Percentiles rank a stretch among this genome's conserved stretches.
These are phyloP conservation scores for Harpalus rubripes DNA, from an alignment of 2,888 invertebrate genomes.

Conservation along the genomic window DNA sequence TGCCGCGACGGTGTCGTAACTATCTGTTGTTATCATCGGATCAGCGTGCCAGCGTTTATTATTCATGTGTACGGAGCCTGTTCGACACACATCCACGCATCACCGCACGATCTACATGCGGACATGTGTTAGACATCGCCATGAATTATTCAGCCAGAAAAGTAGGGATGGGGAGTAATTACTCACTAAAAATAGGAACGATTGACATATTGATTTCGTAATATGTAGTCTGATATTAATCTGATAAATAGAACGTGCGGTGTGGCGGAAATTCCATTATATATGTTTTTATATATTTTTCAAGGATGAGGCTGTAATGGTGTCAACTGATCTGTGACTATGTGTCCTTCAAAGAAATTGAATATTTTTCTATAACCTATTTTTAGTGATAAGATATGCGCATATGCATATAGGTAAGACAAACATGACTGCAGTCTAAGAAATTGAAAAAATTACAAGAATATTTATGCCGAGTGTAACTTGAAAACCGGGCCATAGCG, in stretches of 20 bases:
- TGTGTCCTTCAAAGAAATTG: too few species aligned
- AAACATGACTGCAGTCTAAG: too few species aligned
- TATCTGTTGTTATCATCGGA: constrained; percentile 41
- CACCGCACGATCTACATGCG: constrained; percentile 31
- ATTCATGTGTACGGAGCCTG: constrained; percentile 35
- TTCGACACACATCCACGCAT: constrained; percentile 26
- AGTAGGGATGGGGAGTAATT: constrained; percentile 6
- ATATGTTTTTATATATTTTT: too few species aligned
- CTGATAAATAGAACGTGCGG: neutral
- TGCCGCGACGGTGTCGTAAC: constrained; percentile 21
- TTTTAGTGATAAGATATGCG: too few species aligned
- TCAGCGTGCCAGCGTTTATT: constrained; percentile 15
- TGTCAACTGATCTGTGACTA: too few species aligned
- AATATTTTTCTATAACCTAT: too few species aligned
- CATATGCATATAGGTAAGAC: too few species aligned
- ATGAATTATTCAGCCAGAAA: constrained; percentile 23
- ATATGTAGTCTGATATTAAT: neutral
- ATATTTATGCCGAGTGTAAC: too few species aligned
- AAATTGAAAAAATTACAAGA: too few species aligned
- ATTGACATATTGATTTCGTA: neutral
- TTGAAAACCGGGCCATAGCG: too few species aligned
- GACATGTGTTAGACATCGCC: constrained; percentile 28
- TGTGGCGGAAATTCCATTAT: too few species aligned
- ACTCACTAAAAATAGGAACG: constrained; percentile 10
- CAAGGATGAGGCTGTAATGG: too few species aligned